Evolutionary conservation across 2,888 invertebrate species (phyloP).

Genomic region (Cetonia aurata): DNA sequence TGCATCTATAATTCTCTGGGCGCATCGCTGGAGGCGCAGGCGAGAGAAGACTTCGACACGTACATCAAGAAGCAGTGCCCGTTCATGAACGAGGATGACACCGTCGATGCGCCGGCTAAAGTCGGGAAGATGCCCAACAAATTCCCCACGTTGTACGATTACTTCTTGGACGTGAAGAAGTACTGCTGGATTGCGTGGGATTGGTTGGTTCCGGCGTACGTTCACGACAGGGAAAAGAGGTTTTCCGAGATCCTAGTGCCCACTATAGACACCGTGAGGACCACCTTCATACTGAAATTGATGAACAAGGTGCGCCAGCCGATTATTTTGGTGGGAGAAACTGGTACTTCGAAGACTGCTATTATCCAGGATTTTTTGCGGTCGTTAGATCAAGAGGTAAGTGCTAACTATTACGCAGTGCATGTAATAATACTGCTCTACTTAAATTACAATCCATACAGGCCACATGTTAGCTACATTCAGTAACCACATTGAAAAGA

Average conservation of each 20-base stretch:
- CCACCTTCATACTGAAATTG: constrained; percentile 81
- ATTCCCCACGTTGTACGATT: constrained; percentile 84
- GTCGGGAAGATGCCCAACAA: constrained; percentile 78
- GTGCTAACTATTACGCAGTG: too few species aligned
- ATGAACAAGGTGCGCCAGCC: constrained; percentile 77
- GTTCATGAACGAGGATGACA: constrained; percentile 78
- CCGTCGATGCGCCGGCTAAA: constrained; percentile 73
- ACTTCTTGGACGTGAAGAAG: constrained; percentile 77
- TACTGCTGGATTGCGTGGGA: constrained; percentile 88
- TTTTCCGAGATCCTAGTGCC: constrained; percentile 91
- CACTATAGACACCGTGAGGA: constrained; percentile 87
- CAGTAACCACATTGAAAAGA: too few species aligned
- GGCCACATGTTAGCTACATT: too few species aligned
- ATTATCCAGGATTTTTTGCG: constrained; percentile 86
- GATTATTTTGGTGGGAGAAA: constrained; percentile 88
- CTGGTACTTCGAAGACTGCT: constrained; percentile 94
- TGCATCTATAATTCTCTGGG: constrained; percentile 89
- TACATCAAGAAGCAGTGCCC: constrained; percentile 82
- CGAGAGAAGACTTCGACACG: constrained; percentile 80
- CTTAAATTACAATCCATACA: too few species aligned
- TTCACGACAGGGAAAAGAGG: constrained; percentile 76
- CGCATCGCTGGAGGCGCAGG: constrained; percentile 79
- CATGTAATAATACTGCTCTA: too few species aligned
- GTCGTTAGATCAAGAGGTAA: constrained; percentile 73
- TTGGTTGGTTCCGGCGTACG: constrained; percentile 81